These are phyloP conservation scores for Drosophila pseudotakahashii DNA, from an alignment of 2,888 invertebrate genomes.

Conservation along the genomic window DNA sequence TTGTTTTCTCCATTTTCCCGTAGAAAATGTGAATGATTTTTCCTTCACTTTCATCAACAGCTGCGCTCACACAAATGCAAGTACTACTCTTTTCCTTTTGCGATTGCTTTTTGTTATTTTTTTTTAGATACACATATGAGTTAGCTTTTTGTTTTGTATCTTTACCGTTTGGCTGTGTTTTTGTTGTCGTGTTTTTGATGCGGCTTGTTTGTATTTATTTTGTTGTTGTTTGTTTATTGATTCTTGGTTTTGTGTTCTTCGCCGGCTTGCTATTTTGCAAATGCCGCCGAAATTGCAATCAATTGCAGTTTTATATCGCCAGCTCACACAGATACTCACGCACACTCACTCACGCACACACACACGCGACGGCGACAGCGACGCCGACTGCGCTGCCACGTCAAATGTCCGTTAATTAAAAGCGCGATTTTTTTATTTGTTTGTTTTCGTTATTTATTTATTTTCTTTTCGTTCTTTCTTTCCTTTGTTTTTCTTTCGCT, in stretches of 20 bases:
- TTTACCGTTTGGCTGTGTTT: conserved; percentile 36
- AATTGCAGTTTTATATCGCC: conserved; percentile 74
- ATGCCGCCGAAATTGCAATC: conserved; percentile 79
- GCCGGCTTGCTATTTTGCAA: conserved; percentile 64
- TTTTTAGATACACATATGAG: conserved; percentile 23
- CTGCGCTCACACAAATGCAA: conserved; percentile 62
- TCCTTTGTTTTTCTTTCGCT: conserved; percentile 14
- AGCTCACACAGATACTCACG: conserved; percentile 32
- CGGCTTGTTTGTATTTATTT: conserved; percentile 48
- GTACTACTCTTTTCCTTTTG: conserved; percentile 30
- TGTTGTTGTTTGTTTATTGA: conserved; percentile 63
- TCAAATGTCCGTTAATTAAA: conserved; percentile 65
- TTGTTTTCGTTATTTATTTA: conserved; percentile 12
- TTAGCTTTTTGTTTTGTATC: conserved; percentile 33
- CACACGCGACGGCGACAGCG: conserved; percentile 44
- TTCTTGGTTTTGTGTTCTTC: conserved; percentile 66
- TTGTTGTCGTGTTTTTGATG: conserved; percentile 40
- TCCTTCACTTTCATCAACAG: conserved; percentile 79
- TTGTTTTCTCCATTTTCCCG: conserved; percentile 60
- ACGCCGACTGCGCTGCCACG: conserved; percentile 61
- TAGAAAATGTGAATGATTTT: conserved; percentile 68
- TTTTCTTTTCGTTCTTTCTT: conserved; percentile 12
- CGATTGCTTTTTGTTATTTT: conserved; percentile 17
- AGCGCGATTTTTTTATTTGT: conserved; percentile 57
- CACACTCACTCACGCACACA: conserved; percentile 7